Evolutionary conservation across 2,113 vertebrate genomes (phyloP).

Genomic region (Syngnathoides biaculeatus): DNA sequence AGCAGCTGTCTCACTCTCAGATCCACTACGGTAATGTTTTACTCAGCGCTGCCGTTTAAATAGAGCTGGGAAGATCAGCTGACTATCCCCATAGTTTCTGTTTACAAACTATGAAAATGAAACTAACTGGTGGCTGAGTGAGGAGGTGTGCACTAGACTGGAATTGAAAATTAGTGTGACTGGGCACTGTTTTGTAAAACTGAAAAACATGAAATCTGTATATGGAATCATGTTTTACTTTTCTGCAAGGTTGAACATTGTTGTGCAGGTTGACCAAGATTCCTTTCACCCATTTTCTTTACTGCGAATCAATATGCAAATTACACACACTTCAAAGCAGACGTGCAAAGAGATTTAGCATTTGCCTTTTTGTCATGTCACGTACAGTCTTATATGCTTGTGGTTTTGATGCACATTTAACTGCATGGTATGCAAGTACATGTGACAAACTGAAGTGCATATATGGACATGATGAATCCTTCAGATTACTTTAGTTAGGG

Average conservation of each 20-base stretch:
- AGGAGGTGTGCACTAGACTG: background rate
- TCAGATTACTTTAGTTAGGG: too few species aligned
- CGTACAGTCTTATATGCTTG: too few species aligned
- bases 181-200: background rate
- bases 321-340: too few species aligned
- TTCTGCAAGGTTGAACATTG: background rate
- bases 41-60: background rate
- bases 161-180: background rate
- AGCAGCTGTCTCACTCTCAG: background rate
- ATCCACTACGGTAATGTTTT: background rate
- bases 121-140: constrained; percentile 9
- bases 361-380: too few species aligned
- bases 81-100: constrained; percentile 25
- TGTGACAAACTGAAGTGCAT: too few species aligned
- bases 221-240: background rate
- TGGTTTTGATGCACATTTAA: too few species aligned
- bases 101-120: constrained; percentile 45
- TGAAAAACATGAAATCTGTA: background rate
- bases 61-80: constrained; percentile 8
- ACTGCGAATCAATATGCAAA: background rate
- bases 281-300: background rate
- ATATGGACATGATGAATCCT: too few species aligned
- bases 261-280: background rate
- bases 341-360: too few species aligned
- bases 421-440: too few species aligned